Evolutionary conservation across 2,113 vertebrate genomes (phyloP).

Genomic region (Ranitomeya imitator): DNA sequence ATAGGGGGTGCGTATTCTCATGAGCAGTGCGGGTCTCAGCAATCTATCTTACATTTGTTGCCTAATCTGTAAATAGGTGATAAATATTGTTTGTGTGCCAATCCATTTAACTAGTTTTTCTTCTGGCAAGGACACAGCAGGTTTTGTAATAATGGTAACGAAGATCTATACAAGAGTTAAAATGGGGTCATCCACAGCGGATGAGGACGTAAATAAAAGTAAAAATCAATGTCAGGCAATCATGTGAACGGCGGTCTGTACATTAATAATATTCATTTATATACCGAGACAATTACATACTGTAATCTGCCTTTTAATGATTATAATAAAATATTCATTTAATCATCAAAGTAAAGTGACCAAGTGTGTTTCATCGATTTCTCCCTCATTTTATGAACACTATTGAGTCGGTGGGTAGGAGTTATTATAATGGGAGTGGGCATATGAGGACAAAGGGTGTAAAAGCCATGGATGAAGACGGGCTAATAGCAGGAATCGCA

Average conservation of each 20-base stretch:
- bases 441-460: not conserved
- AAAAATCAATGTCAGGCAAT: conserved; percentile 47
- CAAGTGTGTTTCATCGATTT: conserved; percentile 55
- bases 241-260: conserved; percentile 18
- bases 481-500: conserved; percentile 39
- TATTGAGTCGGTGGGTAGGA: conserved; percentile 35
- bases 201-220: conserved; percentile 40
- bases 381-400: conserved; percentile 3
- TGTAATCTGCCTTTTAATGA: conserved; percentile 54
- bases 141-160: not conserved
- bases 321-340: conserved; percentile 55
- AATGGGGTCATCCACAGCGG: conserved; percentile 13
- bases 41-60: not conserved
- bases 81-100: too few relatives aligned
- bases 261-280: conserved; percentile 48
- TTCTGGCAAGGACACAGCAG: not conserved
- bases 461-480: not conserved
- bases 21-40: too few relatives aligned
- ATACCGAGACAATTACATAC: conserved; percentile 48
- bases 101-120: not conserved
- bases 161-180: conserved; percentile 16
- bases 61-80: too few relatives aligned
- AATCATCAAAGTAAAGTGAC: conserved; percentile 49
- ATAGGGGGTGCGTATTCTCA: too few relatives aligned
- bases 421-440: conserved; percentile 32